Conservation (phyloP, 2,113 vertebrate species). For the Sceloporus tristichus region DNA sequence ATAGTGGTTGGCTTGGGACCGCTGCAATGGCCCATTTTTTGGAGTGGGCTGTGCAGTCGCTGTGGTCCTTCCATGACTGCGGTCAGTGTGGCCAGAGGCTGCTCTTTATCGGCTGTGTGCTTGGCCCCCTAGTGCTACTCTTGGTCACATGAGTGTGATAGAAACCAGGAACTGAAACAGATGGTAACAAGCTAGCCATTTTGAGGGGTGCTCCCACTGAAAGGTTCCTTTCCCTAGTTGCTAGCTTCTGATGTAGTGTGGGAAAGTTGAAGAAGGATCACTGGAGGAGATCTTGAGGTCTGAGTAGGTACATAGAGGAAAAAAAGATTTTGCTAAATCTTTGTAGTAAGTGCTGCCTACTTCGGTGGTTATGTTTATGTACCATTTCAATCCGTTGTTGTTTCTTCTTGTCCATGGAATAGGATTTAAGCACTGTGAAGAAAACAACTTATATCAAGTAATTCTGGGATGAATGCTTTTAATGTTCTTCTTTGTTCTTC, state of each 20-base stretch:
- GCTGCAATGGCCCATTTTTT: too few species aligned
- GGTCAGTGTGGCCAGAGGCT: too few species aligned
- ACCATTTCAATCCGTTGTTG: background rate
- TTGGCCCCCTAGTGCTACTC: too few species aligned
- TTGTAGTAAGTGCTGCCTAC: background rate
- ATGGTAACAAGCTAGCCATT: too few species aligned
- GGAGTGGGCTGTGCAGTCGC: too few species aligned
- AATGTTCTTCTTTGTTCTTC: background rate
- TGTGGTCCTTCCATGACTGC: too few species aligned
- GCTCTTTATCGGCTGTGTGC: too few species aligned
- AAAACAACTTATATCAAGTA: background rate
- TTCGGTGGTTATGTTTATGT: background rate
- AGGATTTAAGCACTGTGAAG: background rate
- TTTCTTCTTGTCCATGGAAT: background rate
- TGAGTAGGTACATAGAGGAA: background rate
- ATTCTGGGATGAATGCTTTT: constrained; percentile 17
- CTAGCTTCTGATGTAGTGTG: background rate
- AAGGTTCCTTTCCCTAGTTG: background rate
- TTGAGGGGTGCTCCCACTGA: background rate
- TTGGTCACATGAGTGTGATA: too few species aligned
- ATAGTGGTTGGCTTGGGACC: too few species aligned
- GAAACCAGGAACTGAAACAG: too few species aligned
- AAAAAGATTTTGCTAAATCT: background rate
- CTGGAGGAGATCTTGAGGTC: background rate
- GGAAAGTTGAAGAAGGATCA: background rate